These are phyloP conservation scores for Melanostoma scalare DNA, from an alignment of 2,888 invertebrate species.

Conservation along the genomic window DNA sequence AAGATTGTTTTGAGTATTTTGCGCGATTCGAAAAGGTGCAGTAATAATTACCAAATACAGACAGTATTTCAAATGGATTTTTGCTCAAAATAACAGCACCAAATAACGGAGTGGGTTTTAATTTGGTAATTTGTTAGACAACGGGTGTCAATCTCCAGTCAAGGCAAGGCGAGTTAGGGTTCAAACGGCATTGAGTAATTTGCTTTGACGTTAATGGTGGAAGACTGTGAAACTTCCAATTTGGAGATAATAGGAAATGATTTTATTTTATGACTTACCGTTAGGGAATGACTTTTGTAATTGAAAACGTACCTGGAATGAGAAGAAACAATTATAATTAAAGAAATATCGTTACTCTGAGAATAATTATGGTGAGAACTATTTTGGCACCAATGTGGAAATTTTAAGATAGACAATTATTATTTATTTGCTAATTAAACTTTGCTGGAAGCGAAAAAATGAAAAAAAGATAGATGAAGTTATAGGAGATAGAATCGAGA, in stretches of 20 bases:
- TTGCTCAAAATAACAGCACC: constrained; percentile 49
- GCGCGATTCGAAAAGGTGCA: constrained; percentile 19
- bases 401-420: too few species aligned
- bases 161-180: constrained; percentile 22
- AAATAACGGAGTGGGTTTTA: constrained; percentile 38
- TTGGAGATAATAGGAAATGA: neutral
- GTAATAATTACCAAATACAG: constrained; percentile 60
- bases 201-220: constrained; percentile 41
- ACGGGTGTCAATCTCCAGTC: constrained; percentile 64
- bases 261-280: constrained; percentile 11
- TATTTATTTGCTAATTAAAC: too few species aligned
- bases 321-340: neutral
- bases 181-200: constrained; percentile 55
- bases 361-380: too few species aligned
- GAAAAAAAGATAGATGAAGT: too few species aligned
- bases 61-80: constrained; percentile 32
- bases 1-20: constrained; percentile 7
- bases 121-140: constrained; percentile 54
- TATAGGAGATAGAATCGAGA: too few species aligned
- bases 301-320: constrained; percentile 39
- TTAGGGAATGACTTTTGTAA: neutral
- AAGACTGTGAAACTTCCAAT: constrained; percentile 18
- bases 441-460: too few species aligned
- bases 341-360: too few species aligned
- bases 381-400: too few species aligned